Conservation (phyloP, 2,888 invertebrate species). For the Blera fallax region DNA sequence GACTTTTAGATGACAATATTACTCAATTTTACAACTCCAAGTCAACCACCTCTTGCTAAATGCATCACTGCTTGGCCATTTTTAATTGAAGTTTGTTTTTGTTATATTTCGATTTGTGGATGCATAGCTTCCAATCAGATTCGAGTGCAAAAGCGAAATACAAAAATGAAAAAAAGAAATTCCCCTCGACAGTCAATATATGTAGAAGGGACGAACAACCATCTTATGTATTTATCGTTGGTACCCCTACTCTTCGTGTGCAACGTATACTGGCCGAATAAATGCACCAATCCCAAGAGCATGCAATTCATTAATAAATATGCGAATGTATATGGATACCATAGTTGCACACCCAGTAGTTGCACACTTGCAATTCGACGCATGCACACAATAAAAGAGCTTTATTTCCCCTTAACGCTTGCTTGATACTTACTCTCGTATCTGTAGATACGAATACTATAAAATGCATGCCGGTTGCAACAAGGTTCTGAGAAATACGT, state of each 20-base stretch:
- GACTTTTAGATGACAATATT: not conserved
- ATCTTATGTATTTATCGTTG: constrained; percentile 33
- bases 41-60: not conserved
- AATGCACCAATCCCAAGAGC: constrained; percentile 64
- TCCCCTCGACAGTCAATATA: constrained; percentile 34
- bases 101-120: constrained; percentile 6
- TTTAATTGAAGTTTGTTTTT: constrained; percentile 6
- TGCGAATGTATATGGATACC: not conserved
- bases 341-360: constrained; percentile 35
- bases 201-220: constrained; percentile 47
- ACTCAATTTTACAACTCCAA: not conserved
- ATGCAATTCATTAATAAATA: constrained; percentile 54
- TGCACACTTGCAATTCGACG: constrained; percentile 68
- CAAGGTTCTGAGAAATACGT: not conserved
- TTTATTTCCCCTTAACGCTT: constrained; percentile 60
- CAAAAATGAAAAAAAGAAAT: constrained; percentile 31
- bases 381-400: constrained; percentile 59
- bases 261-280: constrained; percentile 28
- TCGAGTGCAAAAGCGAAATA: constrained; percentile 36
- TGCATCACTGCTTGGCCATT: constrained; percentile 27
- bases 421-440: constrained; percentile 17
- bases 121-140: constrained; percentile 59
- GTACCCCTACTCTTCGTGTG: constrained; percentile 36
- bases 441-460: not conserved
- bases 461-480: constrained; percentile 44